Conservation (phyloP, 2,113 vertebrate genomes). For the Gymnogyps californianus region DNA sequence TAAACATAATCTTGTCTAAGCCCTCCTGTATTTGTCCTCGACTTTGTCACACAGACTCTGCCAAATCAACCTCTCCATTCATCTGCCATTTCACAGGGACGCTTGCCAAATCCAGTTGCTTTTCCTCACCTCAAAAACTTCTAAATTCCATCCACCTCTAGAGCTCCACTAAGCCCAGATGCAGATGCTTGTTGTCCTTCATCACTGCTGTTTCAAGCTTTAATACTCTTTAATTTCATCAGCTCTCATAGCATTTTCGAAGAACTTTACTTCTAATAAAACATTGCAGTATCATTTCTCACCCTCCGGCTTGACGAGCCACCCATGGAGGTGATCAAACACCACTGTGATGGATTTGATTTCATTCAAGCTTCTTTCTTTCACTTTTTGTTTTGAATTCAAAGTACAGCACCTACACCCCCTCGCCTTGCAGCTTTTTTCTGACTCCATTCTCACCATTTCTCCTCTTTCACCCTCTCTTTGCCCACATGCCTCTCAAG, state of each 20-base stretch:
- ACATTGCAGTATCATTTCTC: neutral
- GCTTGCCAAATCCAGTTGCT: neutral
- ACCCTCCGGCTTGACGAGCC: neutral
- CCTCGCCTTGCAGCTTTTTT: neutral
- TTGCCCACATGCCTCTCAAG: neutral
- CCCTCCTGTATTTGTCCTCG: neutral
- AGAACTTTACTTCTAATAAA: neutral
- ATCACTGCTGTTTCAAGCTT: neutral
- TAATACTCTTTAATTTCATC: neutral
- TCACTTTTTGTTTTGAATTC: neutral
- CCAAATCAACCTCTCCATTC: neutral
- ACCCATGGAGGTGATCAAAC: neutral
- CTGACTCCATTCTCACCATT: fast-evolving
- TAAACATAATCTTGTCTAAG: neutral
- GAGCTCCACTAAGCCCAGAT: neutral
- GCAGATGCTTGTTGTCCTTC: neutral
- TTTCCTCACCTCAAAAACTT: neutral
- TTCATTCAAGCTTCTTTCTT: neutral
- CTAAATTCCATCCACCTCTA: neutral
- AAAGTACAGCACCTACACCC: neutral
- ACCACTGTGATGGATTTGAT: too few relatives aligned
- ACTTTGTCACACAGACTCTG: neutral
- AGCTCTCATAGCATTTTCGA: neutral
- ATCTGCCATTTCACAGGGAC: neutral
- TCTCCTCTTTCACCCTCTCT: neutral